phyloP scores from a whole-genome alignment of 2,797 vertebrate species.

The Parotocinclus haroldoi region DNA sequence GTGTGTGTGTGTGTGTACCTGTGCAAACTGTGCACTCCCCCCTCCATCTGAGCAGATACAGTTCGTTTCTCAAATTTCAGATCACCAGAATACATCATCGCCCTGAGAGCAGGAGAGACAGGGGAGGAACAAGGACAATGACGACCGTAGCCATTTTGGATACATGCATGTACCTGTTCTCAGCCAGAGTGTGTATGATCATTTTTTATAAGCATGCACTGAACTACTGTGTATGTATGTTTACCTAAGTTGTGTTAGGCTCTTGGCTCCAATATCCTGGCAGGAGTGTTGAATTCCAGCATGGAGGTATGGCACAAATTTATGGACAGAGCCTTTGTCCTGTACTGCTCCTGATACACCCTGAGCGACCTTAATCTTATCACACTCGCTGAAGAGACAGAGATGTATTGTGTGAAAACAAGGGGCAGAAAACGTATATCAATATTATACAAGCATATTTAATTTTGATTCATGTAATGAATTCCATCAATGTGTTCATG shows the following conservation, averaged over 20 bases:
- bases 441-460: no score
- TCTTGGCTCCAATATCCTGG: constrained; percentile 95
- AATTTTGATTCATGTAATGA: no score
- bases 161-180: not conserved
- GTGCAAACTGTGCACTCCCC: constrained; percentile 93
- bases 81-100: constrained; percentile 98
- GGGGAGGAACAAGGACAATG: not conserved
- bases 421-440: no score
- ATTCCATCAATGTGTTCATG: no score
- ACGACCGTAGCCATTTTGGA: not conserved
- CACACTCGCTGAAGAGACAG: constrained; percentile 78
- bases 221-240: constrained; percentile 22
- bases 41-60: constrained; percentile 88
- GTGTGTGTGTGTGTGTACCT: constrained; percentile 73
- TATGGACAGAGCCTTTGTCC: constrained; percentile 98
- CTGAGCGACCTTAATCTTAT: constrained; percentile 98
- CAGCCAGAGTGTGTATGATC: not conserved
- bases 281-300: constrained; percentile 95
- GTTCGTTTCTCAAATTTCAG: constrained; percentile 98
- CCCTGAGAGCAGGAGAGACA: constrained; percentile 63
- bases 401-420: no score
- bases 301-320: constrained; percentile 93
- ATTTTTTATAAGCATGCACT: no score
- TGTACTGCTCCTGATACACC: constrained; percentile 95
- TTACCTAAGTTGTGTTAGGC: constrained; percentile 92